A percentile compares a stretch with the other conserved stretches of the same genome.
phyloP scores from a whole-genome alignment of 2,888 invertebrate species.

The Drosophila leonis region DNA sequence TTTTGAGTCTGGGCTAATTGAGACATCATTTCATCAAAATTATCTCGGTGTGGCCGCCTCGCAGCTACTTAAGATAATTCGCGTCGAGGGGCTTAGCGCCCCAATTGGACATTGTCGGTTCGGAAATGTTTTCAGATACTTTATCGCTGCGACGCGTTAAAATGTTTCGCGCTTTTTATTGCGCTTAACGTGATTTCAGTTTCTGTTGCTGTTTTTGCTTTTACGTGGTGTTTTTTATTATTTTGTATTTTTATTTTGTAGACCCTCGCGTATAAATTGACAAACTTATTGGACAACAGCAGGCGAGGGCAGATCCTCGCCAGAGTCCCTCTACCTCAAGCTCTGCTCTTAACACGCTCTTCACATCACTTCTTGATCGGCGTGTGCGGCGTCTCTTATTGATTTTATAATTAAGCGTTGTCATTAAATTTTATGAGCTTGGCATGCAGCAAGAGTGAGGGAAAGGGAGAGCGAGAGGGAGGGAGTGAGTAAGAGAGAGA shows the following conservation, averaged over 20 bases:
- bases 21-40: conserved; percentile 80
- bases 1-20: conserved; percentile 64
- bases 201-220: conserved; percentile 12
- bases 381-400: conserved; percentile 81
- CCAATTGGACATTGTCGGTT: conserved; percentile 65
- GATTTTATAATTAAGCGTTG: conserved; percentile 83
- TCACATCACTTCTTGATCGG: conserved; percentile 45
- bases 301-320: conserved; percentile 25
- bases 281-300: conserved; percentile 71
- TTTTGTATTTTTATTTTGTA: conserved; percentile 7
- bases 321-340: conserved; percentile 4
- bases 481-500: background rate
- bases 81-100: conserved; percentile 70
- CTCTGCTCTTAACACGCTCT: conserved; percentile 4
- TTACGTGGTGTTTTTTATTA: background rate
- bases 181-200: conserved; percentile 79
- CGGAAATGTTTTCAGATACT: conserved; percentile 78
- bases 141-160: conserved; percentile 77
- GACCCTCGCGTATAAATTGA: conserved; percentile 70
- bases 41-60: conserved; percentile 67
- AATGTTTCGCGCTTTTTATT: conserved; percentile 81
- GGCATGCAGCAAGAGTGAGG: conserved; percentile 25
- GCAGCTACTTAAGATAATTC: conserved; percentile 76
- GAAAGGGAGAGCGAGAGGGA: background rate
- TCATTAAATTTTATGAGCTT: conserved; percentile 83